phyloP scores from a whole-genome alignment of 2,888 invertebrate genomes.

The Napeogenes inachia region DNA sequence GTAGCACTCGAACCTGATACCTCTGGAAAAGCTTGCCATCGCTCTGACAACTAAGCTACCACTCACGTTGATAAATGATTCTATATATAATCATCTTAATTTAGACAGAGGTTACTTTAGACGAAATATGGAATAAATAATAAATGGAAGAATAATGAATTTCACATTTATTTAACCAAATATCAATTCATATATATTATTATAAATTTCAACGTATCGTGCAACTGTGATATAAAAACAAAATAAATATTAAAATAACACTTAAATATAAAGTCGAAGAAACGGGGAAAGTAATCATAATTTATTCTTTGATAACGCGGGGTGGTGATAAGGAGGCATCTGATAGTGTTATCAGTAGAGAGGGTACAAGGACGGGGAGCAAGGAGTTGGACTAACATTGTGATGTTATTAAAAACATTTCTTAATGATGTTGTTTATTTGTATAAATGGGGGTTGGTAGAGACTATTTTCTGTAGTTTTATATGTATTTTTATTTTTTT shows the following conservation, averaged over 20 bases:
- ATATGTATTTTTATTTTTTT: too few species aligned
- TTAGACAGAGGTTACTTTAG: too few species aligned
- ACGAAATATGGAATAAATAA: too few species aligned
- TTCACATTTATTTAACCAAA: neutral
- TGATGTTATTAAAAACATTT: neutral
- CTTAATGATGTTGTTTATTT: too few species aligned
- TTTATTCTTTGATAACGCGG: constrained; percentile 49
- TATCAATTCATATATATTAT: neutral
- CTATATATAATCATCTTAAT: too few species aligned
- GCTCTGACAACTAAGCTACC: too few species aligned
- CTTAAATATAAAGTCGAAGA: constrained; percentile 24
- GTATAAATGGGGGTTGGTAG: too few species aligned
- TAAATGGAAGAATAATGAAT: too few species aligned
- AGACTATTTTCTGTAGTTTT: neutral
- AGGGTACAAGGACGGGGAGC: constrained; percentile 38
- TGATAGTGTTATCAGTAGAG: constrained; percentile 59
- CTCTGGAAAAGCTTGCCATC: too few species aligned
- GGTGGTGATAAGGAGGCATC: constrained; percentile 55
- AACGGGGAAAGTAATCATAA: constrained; percentile 44
- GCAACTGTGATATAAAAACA: neutral
- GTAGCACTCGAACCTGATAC: too few species aligned
- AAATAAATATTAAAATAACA: constrained; percentile 16
- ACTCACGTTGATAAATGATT: too few species aligned
- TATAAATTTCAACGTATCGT: neutral
- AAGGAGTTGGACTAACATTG: constrained; percentile 1